Conservation (phyloP, 2,797 vertebrate species). For the Tarsius wallacei region DNA sequence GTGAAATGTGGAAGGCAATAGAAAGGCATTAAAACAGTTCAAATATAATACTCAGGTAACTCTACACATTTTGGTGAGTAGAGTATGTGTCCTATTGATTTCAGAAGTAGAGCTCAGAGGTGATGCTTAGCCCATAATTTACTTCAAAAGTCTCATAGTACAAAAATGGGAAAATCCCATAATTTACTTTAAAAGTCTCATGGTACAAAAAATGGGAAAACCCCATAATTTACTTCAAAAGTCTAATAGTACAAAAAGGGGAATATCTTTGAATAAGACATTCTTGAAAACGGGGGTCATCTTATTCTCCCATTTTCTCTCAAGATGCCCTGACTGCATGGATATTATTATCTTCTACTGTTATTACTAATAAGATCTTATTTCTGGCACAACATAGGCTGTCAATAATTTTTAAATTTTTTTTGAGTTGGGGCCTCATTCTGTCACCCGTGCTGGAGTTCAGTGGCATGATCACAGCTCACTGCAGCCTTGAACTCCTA, state of each 20-base stretch:
- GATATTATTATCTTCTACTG: constrained; percentile 24
- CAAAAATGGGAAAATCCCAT: background rate
- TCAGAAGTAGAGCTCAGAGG: background rate
- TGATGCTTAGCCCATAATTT: constrained; percentile 1
- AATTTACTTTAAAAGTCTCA: background rate
- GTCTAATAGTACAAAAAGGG: background rate
- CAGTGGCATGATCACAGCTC: no score
- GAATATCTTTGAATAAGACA: background rate
- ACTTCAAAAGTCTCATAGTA: background rate
- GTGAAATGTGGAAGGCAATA: background rate
- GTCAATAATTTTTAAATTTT: background rate
- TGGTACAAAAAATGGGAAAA: background rate
- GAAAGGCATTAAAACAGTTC: background rate
- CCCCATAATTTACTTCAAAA: background rate
- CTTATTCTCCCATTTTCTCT: background rate
- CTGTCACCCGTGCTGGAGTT: no score
- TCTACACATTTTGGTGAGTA: background rate
- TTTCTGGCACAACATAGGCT: background rate
- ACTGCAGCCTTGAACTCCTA: no score
- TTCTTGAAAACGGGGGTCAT: background rate
- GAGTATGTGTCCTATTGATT: background rate
- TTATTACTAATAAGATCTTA: background rate
- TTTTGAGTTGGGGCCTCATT: no score
- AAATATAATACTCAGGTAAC: background rate
- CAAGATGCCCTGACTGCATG: background rate